phyloP scores from a whole-genome alignment of 2,113 vertebrate genomes.

The Promerops cafer region DNA sequence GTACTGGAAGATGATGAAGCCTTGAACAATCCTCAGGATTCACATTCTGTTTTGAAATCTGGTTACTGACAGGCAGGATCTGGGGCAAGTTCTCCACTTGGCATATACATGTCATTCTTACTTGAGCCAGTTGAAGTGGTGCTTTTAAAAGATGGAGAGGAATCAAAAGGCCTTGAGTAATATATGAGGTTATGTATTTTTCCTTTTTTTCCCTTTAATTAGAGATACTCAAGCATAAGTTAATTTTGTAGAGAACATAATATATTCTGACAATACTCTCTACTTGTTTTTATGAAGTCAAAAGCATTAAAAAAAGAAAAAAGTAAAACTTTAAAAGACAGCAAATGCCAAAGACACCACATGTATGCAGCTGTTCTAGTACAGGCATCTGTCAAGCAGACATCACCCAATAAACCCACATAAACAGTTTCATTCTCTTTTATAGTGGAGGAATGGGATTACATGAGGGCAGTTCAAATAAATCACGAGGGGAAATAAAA shows the following conservation, averaged over 20 bases:
- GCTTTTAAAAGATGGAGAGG: slow-evolving; percentile 28
- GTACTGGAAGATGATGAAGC: not conserved
- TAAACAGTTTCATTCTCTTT: slow-evolving; percentile 71
- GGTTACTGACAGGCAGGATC: not conserved
- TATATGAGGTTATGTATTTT: slow-evolving; percentile 21
- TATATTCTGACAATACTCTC: slow-evolving; percentile 45
- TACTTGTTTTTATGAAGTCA: slow-evolving; percentile 65
- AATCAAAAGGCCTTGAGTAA: slow-evolving; percentile 30
- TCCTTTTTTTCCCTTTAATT: slow-evolving; percentile 40
- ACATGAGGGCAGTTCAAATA: slow-evolving; percentile 67
- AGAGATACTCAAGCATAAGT: slow-evolving; percentile 42
- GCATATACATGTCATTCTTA: not conserved
- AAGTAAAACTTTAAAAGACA: slow-evolving; percentile 64
- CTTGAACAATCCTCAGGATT: not conserved
- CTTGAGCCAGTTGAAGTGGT: not conserved
- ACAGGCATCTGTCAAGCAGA: slow-evolving; percentile 78
- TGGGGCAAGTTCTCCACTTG: not conserved
- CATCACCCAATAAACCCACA: slow-evolving; percentile 62
- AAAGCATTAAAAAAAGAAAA: slow-evolving; percentile 40
- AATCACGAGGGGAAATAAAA: slow-evolving; percentile 71
- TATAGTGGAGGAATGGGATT: slow-evolving; percentile 72
- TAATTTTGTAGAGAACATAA: slow-evolving; percentile 51
- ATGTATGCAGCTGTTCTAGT: slow-evolving; percentile 47
- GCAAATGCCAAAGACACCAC: slow-evolving; percentile 62
- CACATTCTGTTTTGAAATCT: not conserved